Evolutionary conservation across 2,888 invertebrate species (phyloP).

Genomic region (Leptothorax acervorum): DNA sequence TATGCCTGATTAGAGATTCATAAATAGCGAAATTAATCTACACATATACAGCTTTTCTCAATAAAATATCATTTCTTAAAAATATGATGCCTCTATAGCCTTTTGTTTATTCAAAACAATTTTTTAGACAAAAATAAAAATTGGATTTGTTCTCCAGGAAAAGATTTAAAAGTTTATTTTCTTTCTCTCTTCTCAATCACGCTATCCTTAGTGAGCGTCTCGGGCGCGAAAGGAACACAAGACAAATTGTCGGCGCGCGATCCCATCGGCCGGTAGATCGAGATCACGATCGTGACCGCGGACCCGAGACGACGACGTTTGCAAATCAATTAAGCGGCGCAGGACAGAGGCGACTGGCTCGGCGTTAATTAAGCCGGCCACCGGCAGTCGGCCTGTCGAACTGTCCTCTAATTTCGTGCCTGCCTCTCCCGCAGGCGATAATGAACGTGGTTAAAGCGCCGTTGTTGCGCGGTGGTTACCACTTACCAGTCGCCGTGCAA

Average conservation of each 20-base stretch:
- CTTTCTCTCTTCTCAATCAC: constrained; percentile 14
- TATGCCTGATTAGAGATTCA: background rate
- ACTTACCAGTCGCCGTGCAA: constrained; percentile 29
- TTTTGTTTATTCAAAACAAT: background rate
- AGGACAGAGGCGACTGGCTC: constrained; percentile 62
- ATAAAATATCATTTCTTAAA: background rate
- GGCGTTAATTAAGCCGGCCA: constrained; percentile 74
- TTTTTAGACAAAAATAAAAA: background rate
- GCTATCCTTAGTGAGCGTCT: constrained; percentile 52
- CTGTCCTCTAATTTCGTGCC: constrained; percentile 75
- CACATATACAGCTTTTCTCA: background rate
- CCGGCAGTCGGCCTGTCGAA: constrained; percentile 67
- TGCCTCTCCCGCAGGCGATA: constrained; percentile 66
- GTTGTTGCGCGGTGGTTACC: constrained; percentile 36
- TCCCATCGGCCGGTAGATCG: constrained; percentile 67
- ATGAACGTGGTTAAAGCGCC: constrained; percentile 63
- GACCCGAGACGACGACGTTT: constrained; percentile 69
- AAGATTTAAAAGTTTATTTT: background rate
- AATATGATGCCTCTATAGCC: background rate
- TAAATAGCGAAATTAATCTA: background rate
- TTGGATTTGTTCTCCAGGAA: background rate
- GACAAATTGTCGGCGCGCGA: constrained; percentile 76
- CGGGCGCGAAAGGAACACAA: constrained; percentile 68
- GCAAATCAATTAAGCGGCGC: constrained; percentile 77
- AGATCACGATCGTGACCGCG: constrained; percentile 74